phyloP scores from a whole-genome alignment of 2,113 vertebrate genomes.

The Esox niger region DNA sequence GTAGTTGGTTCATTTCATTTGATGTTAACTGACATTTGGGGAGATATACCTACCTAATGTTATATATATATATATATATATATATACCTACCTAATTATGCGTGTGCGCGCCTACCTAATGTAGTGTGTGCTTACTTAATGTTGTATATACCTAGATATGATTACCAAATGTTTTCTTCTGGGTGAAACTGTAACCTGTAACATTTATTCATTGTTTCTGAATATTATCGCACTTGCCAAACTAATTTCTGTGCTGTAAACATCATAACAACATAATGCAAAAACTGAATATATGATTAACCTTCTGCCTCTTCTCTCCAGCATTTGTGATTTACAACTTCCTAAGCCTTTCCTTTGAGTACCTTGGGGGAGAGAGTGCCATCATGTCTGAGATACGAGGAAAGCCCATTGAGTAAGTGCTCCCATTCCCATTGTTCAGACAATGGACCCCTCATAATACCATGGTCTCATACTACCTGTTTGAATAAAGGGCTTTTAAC shows the following conservation, averaged over 20 bases:
- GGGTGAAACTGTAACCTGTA: neutral
- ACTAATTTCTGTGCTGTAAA: too few relatives aligned
- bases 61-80: too few relatives aligned
- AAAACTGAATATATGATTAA: neutral
- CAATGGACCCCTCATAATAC: neutral
- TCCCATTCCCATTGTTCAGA: slow-evolving; percentile 3
- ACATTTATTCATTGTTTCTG: neutral
- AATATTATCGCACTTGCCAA: slow-evolving; percentile 35
- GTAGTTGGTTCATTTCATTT: too few relatives aligned
- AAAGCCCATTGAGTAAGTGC: slow-evolving; percentile 85
- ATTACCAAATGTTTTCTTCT: too few relatives aligned
- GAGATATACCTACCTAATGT: too few relatives aligned
- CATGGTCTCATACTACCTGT: neutral
- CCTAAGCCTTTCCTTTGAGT: slow-evolving; percentile 95
- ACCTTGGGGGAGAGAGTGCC: slow-evolving; percentile 92
- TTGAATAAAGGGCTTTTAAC: too few relatives aligned
- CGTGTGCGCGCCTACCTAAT: too few relatives aligned
- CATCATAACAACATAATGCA: neutral
- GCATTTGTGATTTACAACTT: slow-evolving; percentile 99
- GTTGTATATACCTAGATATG: too few relatives aligned
- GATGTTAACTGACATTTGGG: too few relatives aligned
- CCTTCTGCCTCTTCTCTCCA: slow-evolving; percentile 51
- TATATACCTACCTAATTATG: too few relatives aligned
- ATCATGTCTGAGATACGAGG: slow-evolving; percentile 97
- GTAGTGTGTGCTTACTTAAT: too few relatives aligned